These are phyloP conservation scores for Ardeotis arabs DNA, from an alignment of 2,113 vertebrate genomes.

Conservation along the genomic window DNA sequence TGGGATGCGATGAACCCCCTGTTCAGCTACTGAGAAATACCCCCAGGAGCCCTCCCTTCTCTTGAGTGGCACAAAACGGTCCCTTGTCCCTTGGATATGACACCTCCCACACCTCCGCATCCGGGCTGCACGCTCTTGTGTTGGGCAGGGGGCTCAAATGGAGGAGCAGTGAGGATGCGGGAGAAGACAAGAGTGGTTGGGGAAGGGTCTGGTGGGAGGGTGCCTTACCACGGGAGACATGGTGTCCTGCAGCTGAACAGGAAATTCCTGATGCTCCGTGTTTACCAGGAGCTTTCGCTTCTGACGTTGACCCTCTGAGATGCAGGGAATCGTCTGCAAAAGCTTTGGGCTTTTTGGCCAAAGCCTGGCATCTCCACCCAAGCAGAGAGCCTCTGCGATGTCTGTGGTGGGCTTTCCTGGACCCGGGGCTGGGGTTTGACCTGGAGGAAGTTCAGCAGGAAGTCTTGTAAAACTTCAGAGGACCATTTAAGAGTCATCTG, in stretches of 20 bases:
- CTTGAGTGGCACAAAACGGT: background rate
- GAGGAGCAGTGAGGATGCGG: background rate
- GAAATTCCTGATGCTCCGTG: background rate
- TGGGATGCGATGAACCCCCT: background rate
- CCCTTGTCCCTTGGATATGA: background rate
- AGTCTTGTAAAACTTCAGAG: background rate
- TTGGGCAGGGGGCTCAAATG: fast-evolving
- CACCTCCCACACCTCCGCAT: background rate
- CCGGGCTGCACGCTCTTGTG: background rate
- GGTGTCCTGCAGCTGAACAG: background rate
- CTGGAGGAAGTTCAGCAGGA: background rate
- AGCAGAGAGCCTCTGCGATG: background rate
- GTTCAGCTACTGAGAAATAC: background rate
- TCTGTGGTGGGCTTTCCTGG: background rate
- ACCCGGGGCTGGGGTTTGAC: background rate
- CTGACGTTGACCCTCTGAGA: background rate
- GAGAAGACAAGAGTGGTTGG: background rate
- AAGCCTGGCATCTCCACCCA: background rate
- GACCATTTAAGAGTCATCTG: background rate
- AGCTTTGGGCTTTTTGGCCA: background rate
- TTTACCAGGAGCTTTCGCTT: background rate
- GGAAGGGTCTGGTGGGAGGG: background rate
- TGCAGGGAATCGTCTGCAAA: background rate
- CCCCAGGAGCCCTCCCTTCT: background rate
- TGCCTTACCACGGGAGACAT: background rate